These are phyloP conservation scores for Andrena flavipes DNA, from an alignment of 2,888 invertebrate species.

Conservation along the genomic window DNA sequence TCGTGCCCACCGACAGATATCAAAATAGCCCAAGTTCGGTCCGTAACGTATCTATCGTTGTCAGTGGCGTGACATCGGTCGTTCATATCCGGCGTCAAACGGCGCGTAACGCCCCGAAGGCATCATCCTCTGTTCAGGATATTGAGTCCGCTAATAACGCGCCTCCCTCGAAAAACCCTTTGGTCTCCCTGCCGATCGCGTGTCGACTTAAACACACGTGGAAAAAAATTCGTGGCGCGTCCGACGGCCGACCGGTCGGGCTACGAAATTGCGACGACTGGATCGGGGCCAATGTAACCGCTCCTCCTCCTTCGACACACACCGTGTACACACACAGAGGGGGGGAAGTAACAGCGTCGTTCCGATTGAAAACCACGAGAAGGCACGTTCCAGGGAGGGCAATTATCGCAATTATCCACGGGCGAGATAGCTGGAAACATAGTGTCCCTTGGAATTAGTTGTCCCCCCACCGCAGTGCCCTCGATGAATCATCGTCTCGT, in stretches of 20 bases:
- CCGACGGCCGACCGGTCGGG: neutral
- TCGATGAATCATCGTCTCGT: constrained; percentile 58
- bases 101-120: constrained; percentile 66
- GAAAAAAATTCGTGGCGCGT: constrained; percentile 10
- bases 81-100: constrained; percentile 77
- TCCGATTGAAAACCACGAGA: constrained; percentile 15
- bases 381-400: neutral
- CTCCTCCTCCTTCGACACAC: neutral
- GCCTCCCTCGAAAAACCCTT: constrained; percentile 50
- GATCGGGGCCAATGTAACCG: constrained; percentile 30
- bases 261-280: constrained; percentile 26
- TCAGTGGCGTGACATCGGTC: constrained; percentile 63
- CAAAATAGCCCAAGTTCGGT: constrained; percentile 53
- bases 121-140: constrained; percentile 68
- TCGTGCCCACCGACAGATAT: constrained; percentile 55
- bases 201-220: constrained; percentile 30
- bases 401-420: constrained; percentile 52
- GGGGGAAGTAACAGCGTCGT: neutral
- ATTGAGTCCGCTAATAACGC: constrained; percentile 70
- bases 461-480: constrained; percentile 1
- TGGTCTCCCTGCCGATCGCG: constrained; percentile 7
- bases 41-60: constrained; percentile 59
- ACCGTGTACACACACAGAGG: neutral
- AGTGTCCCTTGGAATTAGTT: constrained; percentile 50
- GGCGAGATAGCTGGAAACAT: neutral